phyloP scores from a whole-genome alignment of 2,888 invertebrate genomes.

The Lasius platythorax region DNA sequence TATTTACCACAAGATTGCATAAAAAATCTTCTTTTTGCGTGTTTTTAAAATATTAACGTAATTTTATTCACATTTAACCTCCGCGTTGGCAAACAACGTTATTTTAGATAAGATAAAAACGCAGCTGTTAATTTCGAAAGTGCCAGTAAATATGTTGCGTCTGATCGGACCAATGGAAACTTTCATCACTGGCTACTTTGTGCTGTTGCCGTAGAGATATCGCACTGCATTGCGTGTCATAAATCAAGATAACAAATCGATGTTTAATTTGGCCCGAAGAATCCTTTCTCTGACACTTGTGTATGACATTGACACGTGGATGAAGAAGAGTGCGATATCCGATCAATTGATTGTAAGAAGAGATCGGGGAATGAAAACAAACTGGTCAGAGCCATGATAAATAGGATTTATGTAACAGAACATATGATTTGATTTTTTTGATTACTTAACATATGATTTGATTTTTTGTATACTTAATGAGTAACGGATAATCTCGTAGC shows the following conservation, averaged over 20 bases:
- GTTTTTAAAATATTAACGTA: conserved; percentile 31
- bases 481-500: neutral
- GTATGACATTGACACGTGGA: conserved; percentile 50
- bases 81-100: conserved; percentile 48
- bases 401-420: conserved; percentile 28
- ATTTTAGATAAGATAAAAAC: conserved; percentile 68
- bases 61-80: conserved; percentile 5
- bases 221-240: conserved; percentile 9
- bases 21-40: neutral
- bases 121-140: conserved; percentile 61
- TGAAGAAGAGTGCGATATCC: neutral
- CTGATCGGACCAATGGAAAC: conserved; percentile 50
- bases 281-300: conserved; percentile 21
- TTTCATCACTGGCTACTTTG: conserved; percentile 58
- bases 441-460: neutral
- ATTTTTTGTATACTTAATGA: conserved; percentile 8
- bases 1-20: conserved; percentile 12
- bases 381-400: neutral
- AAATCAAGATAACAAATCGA: conserved; percentile 55
- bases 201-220: conserved; percentile 34
- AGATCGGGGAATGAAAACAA: conserved; percentile 29
- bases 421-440: neutral
- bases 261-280: conserved; percentile 14
- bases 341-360: conserved; percentile 13
- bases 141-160: conserved; percentile 46